These are phyloP conservation scores for Orcinus orca DNA, from an alignment of 2,113 vertebrate genomes.

Conservation along the genomic window DNA sequence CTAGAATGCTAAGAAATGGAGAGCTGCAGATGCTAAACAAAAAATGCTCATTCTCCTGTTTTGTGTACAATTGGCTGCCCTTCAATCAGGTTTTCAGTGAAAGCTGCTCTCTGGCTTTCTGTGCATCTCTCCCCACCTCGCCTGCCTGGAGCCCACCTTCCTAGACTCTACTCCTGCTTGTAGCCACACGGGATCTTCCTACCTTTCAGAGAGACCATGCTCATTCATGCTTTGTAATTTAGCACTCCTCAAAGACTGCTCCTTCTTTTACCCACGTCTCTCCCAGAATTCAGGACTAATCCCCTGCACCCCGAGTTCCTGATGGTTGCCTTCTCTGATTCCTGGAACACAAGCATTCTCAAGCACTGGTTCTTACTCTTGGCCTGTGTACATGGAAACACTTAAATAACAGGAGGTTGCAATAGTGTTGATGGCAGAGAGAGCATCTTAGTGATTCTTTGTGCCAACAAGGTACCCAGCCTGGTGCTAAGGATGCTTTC, in stretches of 20 bases:
- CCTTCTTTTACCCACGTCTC: not conserved
- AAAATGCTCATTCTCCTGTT: not conserved
- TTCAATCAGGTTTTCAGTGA: not conserved
- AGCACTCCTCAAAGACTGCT: not conserved
- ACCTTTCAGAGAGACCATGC: not conserved
- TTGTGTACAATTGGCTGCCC: not conserved
- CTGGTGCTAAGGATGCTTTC: not conserved
- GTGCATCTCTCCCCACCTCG: not conserved
- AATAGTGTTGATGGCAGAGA: not conserved
- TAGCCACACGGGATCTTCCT: not conserved
- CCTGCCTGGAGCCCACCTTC: not conserved
- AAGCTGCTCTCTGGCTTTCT: not conserved
- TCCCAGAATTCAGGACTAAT: not conserved
- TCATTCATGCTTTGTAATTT: not conserved
- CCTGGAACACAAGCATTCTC: not conserved
- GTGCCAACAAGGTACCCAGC: not conserved
- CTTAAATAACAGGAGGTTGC: not conserved
- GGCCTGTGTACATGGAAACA: not conserved
- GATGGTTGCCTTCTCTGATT: not conserved
- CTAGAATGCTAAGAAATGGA: not conserved
- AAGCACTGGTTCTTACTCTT: not conserved
- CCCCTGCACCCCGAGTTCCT: not conserved
- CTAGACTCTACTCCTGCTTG: too few species aligned
- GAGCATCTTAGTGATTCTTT: not conserved
- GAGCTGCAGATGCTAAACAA: not conserved